Evolutionary conservation across 2,797 vertebrate species (phyloP).

Genomic region (Syncerus caffer): DNA sequence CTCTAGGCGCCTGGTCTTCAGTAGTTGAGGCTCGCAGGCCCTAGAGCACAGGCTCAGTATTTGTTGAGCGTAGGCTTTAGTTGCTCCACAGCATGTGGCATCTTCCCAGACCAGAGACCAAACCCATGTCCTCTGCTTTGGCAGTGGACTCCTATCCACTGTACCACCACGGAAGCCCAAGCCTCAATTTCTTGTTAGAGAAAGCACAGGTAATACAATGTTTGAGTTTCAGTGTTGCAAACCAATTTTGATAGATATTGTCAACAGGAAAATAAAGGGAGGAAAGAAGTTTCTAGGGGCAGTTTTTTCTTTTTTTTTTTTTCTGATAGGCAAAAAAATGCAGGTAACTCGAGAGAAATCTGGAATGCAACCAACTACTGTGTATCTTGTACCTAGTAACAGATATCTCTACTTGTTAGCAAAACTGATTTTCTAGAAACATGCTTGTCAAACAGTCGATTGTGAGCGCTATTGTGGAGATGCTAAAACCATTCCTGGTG

Average conservation of each 20-base stretch:
- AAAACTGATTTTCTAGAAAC: not conserved
- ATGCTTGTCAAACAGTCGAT: not conserved
- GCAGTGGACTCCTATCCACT: not conserved
- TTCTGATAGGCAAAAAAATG: not conserved
- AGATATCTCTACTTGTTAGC: not conserved
- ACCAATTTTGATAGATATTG: not conserved
- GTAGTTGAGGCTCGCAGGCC: not conserved
- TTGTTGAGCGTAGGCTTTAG: not conserved
- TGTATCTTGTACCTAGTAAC: not conserved
- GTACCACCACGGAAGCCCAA: not conserved
- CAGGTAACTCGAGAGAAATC: not conserved
- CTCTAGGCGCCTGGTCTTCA: not conserved
- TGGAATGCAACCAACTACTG: not conserved
- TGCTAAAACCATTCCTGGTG: not conserved
- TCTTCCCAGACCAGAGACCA: not conserved
- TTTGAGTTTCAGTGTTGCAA: not conserved
- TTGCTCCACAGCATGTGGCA: not conserved
- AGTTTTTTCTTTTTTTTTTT: not conserved
- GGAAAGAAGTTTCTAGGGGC: not conserved
- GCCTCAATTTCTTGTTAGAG: not conserved
- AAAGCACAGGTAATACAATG: not conserved
- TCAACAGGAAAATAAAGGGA: not conserved
- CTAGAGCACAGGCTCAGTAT: not conserved
- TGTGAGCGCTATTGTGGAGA: not conserved
- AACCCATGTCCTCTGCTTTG: not conserved